phyloP scores from a whole-genome alignment of 2,113 vertebrate genomes.

The Plotosus lineatus region DNA sequence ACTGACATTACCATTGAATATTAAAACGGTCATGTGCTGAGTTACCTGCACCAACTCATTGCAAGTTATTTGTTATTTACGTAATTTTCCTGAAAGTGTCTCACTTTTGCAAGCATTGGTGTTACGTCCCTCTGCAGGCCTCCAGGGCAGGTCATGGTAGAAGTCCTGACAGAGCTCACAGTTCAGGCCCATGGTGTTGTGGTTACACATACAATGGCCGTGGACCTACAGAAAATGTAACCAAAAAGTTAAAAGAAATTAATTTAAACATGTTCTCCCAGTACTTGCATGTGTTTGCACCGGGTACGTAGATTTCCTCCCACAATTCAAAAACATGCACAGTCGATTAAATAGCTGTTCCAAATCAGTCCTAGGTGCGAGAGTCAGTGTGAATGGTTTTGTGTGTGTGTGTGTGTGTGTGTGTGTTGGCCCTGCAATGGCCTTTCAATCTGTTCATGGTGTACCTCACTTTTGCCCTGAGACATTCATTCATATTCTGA shows the following conservation, averaged over 20 bases:
- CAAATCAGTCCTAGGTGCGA: too few relatives aligned
- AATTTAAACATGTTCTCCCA: too few relatives aligned
- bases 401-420: too few relatives aligned
- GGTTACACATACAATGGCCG: slow-evolving; percentile 95
- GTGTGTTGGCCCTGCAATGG: too few relatives aligned
- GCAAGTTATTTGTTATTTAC: not conserved
- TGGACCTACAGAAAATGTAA: slow-evolving; percentile 80
- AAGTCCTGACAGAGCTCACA: slow-evolving; percentile 94
- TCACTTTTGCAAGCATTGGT: slow-evolving; percentile 95
- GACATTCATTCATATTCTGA: too few relatives aligned
- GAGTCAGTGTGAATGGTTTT: too few relatives aligned
- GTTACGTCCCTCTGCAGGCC: slow-evolving; percentile 91
- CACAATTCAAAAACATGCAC: too few relatives aligned
- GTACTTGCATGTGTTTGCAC: too few relatives aligned
- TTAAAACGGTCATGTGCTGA: not conserved
- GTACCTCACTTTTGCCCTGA: too few relatives aligned
- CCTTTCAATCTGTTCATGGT: too few relatives aligned
- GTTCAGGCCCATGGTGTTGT: slow-evolving; percentile 95
- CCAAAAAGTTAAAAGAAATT: slow-evolving; percentile 9
- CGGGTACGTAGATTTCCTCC: too few relatives aligned
- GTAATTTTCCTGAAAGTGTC: slow-evolving; percentile 20
- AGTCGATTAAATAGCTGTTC: too few relatives aligned
- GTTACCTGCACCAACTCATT: not conserved
- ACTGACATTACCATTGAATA: not conserved
- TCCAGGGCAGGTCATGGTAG: slow-evolving; percentile 93